Conservation (phyloP, 1,140 invertebrate genomes). For the Euschistus heros region DNA sequence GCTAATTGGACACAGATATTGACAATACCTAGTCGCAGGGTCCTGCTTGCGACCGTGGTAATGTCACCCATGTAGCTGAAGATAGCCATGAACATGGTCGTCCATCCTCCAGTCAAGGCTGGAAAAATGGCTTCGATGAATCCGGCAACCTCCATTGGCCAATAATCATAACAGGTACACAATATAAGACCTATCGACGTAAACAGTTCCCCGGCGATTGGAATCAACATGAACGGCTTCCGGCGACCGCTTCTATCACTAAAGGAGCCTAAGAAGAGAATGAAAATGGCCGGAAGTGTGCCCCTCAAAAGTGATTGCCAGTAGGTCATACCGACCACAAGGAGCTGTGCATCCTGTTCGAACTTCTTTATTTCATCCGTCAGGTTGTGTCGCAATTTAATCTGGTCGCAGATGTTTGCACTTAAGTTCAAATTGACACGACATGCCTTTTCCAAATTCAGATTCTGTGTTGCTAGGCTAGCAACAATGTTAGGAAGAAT, state of each 20-base stretch:
- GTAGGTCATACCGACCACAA: conserved; percentile 63
- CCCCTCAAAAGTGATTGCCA: conserved; percentile 72
- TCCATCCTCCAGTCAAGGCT: conserved; percentile 69
- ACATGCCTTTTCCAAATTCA: conserved; percentile 75
- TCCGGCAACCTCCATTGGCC: conserved; percentile 62
- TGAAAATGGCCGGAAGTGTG: conserved; percentile 57
- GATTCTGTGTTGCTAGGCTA: conserved; percentile 64
- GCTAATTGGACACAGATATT: conserved; percentile 71
- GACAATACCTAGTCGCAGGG: conserved; percentile 68
- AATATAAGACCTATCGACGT: conserved; percentile 64
- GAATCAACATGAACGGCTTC: conserved; percentile 74
- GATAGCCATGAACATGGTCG: conserved; percentile 78
- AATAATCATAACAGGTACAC: conserved; percentile 53
- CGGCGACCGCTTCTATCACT: conserved; percentile 47
- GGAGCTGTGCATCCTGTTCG: conserved; percentile 56
- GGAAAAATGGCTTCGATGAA: conserved; percentile 58
- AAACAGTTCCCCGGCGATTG: conserved; percentile 68
- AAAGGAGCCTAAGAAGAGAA: conserved; percentile 57
- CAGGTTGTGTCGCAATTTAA: conserved; percentile 46
- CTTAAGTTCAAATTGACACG: conserved; percentile 60
- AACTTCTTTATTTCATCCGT: conserved; percentile 49
- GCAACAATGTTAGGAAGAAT: conserved; percentile 68
- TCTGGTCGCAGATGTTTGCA: conserved; percentile 56
- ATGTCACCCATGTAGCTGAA: conserved; percentile 84
- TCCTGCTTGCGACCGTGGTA: conserved; percentile 66